A percentile compares a stretch with the other conserved stretches of the same genome.
These are phyloP conservation scores for Agriotes lineatus DNA, from an alignment of 2,888 invertebrate species.

Conservation along the genomic window DNA sequence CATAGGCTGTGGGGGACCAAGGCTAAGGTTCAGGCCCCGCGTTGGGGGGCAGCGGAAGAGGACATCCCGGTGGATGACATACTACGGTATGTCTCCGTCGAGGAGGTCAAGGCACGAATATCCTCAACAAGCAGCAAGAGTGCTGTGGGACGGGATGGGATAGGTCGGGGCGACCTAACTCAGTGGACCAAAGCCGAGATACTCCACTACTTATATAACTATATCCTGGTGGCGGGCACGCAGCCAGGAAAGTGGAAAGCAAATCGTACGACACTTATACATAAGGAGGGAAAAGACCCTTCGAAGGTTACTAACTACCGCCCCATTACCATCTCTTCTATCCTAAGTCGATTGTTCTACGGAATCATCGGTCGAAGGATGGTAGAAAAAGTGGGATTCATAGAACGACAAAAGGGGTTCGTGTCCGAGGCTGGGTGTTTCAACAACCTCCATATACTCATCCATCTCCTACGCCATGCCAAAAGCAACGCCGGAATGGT, in stretches of 20 bases:
- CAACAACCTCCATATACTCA: no score
- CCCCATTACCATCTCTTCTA: conserved; percentile 55
- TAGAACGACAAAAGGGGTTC: conserved; percentile 49
- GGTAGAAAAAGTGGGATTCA: no score
- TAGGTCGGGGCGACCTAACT: no score
- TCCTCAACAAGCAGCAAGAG: no score
- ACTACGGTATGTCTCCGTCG: no score
- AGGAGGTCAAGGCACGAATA: no score
- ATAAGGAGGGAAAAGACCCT: conserved; percentile 56
- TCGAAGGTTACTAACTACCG: conserved; percentile 53
- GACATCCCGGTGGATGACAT: conserved; percentile 3
- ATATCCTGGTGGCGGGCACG: conserved; percentile 39
- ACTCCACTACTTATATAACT: conserved; percentile 1
- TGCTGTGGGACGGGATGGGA: no score
- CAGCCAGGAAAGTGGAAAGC: conserved; percentile 53
- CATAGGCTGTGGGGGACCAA: conserved; percentile 50
- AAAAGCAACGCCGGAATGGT: conserved; percentile 54
- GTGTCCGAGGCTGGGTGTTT: no score
- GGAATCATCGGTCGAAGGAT: conserved; percentile 53
- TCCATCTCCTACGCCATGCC: conserved; percentile 36
- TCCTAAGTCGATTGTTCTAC: conserved; percentile 55
- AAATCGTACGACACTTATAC: conserved; percentile 57
- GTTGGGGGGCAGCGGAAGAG: background rate
- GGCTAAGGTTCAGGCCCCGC: conserved; percentile 46
- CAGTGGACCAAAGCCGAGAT: no score